A percentile compares a stretch with the other conserved stretches of the same genome.
Evolutionary conservation across 2,888 invertebrate genomes (phyloP).

Genomic region (Andrena flavipes): DNA sequence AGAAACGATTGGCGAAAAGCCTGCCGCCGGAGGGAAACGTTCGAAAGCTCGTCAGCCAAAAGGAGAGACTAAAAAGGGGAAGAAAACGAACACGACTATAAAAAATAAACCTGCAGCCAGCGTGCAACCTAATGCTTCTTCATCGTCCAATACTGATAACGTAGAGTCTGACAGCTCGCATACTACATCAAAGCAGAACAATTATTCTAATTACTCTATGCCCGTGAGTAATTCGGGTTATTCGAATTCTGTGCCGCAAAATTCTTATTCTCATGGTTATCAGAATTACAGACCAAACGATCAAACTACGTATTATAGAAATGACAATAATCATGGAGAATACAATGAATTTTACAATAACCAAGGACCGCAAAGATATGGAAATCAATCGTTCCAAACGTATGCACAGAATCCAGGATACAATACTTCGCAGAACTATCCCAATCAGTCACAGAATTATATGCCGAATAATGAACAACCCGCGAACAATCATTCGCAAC

Average conservation of each 20-base stretch:
- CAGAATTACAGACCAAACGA: constrained; percentile 79
- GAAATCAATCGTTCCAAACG: constrained; percentile 77
- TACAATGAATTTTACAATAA: constrained; percentile 79
- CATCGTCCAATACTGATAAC: constrained; percentile 75
- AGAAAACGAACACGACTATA: constrained; percentile 78
- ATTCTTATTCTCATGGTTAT: constrained; percentile 75
- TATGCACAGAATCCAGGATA: constrained; percentile 78
- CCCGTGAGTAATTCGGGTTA: constrained; percentile 74
- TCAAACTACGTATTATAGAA: constrained; percentile 79
- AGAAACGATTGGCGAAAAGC: constrained; percentile 88
- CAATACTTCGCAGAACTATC: constrained; percentile 71
- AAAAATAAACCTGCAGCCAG: constrained; percentile 87
- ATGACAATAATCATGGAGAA: constrained; percentile 71
- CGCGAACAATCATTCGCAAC: constrained; percentile 67
- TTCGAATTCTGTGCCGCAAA: constrained; percentile 71
- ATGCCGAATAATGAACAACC: constrained; percentile 71
- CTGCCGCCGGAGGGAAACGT: constrained; percentile 80
- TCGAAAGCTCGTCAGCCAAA: constrained; percentile 83
- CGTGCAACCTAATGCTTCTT: constrained; percentile 85
- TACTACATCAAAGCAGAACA: constrained; percentile 67
- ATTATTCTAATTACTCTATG: constrained; percentile 75
- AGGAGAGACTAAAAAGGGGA: constrained; percentile 82
- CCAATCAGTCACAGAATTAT: constrained; percentile 73
- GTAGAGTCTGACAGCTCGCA: constrained; percentile 54
- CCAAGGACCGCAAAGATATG: constrained; percentile 78